Base-by-base conservation (phyloP, 2,888 invertebrate species). In the Pandemis heparana region DNA sequence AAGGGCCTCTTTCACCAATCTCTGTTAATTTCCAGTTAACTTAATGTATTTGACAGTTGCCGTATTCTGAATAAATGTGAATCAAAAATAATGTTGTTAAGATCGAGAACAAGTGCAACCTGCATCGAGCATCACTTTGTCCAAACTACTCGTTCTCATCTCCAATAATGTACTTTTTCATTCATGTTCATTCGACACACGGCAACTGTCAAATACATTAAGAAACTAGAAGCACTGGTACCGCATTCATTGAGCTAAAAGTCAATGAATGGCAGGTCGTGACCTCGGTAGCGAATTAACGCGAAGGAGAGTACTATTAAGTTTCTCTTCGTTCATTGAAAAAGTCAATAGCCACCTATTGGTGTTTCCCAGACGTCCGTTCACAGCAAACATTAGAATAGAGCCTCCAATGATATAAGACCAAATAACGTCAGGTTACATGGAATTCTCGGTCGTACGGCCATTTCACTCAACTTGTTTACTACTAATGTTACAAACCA, bases 241-340 rank as follows among this genome's bases (percentile, higher is more conserved):
- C 38, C 6, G 16, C 9, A 14, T 10, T 48, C 51, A 65, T 65
- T 65, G 18, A 64, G 16, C 39, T 51, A 38, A 46, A 12, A 65
- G 0, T 5, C 23, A 14, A 65, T 65, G 51, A 51, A 65, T 32
- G 65, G 18, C 32, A 38, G 48, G 14, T 38, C 64, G 64, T 51
- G 51, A 43, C 64, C 64, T 32, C 43, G 39, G n/a, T 18, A 23
- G 46, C 63, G 14, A 46, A 65, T 65, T 65, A 51, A 7, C 65
- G 38, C 51, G 18, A 51, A 65, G 16, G 38, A 51, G 65, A 23
- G 65, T 53, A 38, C 14, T 4, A 10, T n/a, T n/a, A 63, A 12
- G 41, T 43, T 63, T 63, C 65, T 65, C 65, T 51, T 14, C 51
- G 38, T 65, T 65, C 65, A 65, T 65, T 65, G 48, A 38, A 51